Evolutionary conservation across 2,113 vertebrate genomes (phyloP).

Genomic region (Podilymbus podiceps): DNA sequence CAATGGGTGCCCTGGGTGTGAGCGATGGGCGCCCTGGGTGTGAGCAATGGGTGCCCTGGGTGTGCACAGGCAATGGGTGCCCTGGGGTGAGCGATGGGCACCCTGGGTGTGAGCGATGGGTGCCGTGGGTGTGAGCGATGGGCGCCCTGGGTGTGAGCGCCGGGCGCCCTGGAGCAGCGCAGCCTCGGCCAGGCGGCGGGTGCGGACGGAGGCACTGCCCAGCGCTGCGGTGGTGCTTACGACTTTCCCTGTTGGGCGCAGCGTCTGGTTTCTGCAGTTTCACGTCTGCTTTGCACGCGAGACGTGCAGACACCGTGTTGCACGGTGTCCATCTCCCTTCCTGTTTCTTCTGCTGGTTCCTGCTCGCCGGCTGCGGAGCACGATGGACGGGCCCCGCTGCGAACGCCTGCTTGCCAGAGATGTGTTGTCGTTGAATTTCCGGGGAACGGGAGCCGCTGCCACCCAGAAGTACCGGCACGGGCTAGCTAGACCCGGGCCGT

Average conservation of each 20-base stretch:
- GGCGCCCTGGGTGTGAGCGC: not conserved
- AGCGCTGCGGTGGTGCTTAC: fast-evolving
- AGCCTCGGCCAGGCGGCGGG: fast-evolving
- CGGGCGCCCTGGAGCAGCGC: not conserved
- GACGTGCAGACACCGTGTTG: fast-evolving
- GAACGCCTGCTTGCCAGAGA: fast-evolving
- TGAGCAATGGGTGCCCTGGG: too few relatives aligned
- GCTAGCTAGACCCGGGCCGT: too few relatives aligned
- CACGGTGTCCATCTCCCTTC: not conserved
- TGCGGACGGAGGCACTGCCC: not conserved
- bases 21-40: too few relatives aligned
- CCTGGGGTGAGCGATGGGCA: too few relatives aligned
- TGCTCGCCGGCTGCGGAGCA: not conserved
- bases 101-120: too few relatives aligned
- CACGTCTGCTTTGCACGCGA: too few relatives aligned
- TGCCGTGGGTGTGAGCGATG: too few relatives aligned
- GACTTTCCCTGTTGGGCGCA: fast-evolving
- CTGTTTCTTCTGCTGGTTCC: not conserved
- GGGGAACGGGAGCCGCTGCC: not conserved
- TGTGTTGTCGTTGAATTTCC: not conserved
- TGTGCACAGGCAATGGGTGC: too few relatives aligned
- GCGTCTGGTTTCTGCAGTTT: not conserved
- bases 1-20: too few relatives aligned
- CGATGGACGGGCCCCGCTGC: not conserved
- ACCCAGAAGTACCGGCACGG: not conserved